Percentiles rank a stretch among this genome's conserved stretches.
phyloP scores from a whole-genome alignment of 2,113 vertebrate genomes.

The Eclectus roratus region DNA sequence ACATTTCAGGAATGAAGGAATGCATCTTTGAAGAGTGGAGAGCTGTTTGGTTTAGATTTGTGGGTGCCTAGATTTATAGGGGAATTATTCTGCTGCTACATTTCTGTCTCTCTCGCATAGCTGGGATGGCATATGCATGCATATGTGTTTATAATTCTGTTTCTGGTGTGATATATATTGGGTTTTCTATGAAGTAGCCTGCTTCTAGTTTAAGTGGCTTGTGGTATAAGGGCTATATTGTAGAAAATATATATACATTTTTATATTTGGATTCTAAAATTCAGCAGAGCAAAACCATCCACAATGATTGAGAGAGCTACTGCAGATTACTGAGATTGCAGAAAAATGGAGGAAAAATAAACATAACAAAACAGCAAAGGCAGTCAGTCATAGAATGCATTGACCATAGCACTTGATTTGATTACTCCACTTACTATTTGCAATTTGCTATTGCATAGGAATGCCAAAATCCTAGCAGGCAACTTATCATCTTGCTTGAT shows the following conservation, averaged over 20 bases:
- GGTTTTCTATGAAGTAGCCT: not conserved
- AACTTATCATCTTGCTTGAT: not conserved
- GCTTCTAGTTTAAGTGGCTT: not conserved
- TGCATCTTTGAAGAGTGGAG: not conserved
- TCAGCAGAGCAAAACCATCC: not conserved
- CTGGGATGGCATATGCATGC: not conserved
- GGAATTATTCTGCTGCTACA: not conserved
- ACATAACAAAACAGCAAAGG: not conserved
- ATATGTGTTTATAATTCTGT: not conserved
- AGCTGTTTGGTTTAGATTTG: not conserved
- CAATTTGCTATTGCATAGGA: not conserved
- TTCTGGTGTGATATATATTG: not conserved
- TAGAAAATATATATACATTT: not conserved
- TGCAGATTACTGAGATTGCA: not conserved
- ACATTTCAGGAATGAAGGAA: not conserved
- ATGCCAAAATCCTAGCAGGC: not conserved
- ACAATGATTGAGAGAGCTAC: not conserved
- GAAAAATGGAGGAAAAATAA: not conserved
- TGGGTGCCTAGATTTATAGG: not conserved
- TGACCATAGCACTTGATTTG: not conserved
- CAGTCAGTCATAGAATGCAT: not conserved
- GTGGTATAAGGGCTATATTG: not conserved
- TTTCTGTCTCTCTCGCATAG: not conserved
- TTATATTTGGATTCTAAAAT: conserved; percentile 15
- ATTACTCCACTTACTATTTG: not conserved